Evolutionary conservation across 2,888 invertebrate genomes (phyloP).

Genomic region (Brachypalpus laphriformis): DNA sequence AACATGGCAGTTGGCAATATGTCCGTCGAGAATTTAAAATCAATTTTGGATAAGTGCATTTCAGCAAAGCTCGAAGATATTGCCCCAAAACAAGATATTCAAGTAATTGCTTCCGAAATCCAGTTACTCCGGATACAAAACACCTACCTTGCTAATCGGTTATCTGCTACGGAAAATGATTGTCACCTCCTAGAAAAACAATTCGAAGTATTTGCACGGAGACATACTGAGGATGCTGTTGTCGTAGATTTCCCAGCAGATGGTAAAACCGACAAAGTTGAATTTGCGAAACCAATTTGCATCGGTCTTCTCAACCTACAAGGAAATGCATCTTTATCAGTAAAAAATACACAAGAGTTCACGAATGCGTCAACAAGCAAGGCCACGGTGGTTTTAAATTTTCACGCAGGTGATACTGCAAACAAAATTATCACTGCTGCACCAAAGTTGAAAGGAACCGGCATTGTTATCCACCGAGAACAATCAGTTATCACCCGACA

Average conservation of each 20-base stretch:
- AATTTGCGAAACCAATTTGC: constrained; percentile 16
- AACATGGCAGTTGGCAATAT: constrained; percentile 15
- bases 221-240: constrained; percentile 2
- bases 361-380: background rate
- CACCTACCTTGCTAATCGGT: background rate
- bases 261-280: constrained; percentile 1
- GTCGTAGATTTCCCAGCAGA: constrained; percentile 6
- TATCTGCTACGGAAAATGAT: background rate
- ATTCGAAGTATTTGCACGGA: background rate
- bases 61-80: background rate
- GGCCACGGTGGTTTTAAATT: background rate
- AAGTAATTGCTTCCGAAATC: background rate
- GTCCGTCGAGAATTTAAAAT: background rate
- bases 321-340: background rate
- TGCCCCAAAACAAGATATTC: background rate
- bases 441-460: background rate
- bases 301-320: constrained; percentile 11
- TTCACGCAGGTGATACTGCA: background rate
- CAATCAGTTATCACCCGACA: background rate
- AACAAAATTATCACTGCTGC: background rate
- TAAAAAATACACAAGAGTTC: background rate
- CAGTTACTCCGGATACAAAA: background rate
- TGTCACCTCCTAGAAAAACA: background rate
- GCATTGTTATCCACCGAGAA: background rate
- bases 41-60: background rate